A percentile compares a stretch with the other conserved stretches of the same genome.
Evolutionary conservation across 2,888 invertebrate species (phyloP).

Genomic region (Tetragonisca angustula): DNA sequence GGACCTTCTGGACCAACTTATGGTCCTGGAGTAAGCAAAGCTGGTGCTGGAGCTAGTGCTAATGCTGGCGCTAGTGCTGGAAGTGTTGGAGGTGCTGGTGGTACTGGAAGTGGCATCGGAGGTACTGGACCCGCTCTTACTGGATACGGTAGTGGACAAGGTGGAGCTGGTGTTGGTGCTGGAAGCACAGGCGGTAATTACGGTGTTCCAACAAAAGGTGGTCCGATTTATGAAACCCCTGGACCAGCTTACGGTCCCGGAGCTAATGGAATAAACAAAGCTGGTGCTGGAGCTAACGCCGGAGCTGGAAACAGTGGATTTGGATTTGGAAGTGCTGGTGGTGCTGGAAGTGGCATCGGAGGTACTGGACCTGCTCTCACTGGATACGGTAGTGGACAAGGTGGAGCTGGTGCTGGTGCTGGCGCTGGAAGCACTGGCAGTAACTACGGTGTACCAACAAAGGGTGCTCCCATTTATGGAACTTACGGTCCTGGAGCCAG

Average conservation of each 20-base stretch:
- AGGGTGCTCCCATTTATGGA: not conserved
- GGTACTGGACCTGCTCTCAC: not conserved
- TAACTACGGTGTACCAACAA: conserved; percentile 1
- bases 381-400: no score
- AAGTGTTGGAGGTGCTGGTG: not conserved
- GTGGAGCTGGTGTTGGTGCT: not conserved
- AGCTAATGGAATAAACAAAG: not conserved
- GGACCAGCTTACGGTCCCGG: not conserved
- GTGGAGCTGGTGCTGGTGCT: not conserved
- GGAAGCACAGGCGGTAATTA: not conserved
- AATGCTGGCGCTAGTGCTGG: no score
- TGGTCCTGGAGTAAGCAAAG: not conserved
- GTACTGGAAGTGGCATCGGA: not conserved
- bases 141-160: no score
- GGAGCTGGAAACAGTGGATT: no score
- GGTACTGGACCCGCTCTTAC: not conserved
- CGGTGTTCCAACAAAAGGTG: not conserved
- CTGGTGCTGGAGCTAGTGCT: not conserved
- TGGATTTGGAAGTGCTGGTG: conserved; percentile 8
- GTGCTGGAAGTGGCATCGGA: not conserved
- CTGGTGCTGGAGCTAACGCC: not conserved
- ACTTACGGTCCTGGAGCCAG: not conserved
- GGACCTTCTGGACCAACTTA: conserved; percentile 4
- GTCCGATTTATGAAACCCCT: not conserved
- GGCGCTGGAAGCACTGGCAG: not conserved